phyloP scores from a whole-genome alignment of 1,140 invertebrate species.

The Parasteatoda tepidariorum region DNA sequence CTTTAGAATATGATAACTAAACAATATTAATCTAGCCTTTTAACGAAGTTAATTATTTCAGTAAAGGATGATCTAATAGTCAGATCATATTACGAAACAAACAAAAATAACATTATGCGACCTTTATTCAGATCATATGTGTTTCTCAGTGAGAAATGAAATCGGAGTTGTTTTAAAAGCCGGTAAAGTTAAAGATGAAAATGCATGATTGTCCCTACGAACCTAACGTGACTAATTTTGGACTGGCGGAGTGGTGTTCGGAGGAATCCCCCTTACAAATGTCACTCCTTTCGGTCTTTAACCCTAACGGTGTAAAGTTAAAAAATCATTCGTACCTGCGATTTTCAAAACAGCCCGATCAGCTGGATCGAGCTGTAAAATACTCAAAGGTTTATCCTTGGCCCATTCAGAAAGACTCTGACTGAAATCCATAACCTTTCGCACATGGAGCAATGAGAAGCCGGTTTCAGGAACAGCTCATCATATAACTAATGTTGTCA shows the following conservation, averaged over 20 bases:
- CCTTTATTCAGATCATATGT: too few relatives aligned
- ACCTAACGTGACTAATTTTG: slow-evolving; percentile 53
- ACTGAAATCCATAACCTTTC: slow-evolving; percentile 53
- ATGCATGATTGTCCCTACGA: neutral
- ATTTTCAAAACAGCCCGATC: slow-evolving; percentile 94
- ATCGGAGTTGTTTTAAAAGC: neutral
- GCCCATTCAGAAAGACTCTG: slow-evolving; percentile 80
- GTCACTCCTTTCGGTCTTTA: slow-evolving; percentile 43
- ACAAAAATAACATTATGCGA: too few relatives aligned
- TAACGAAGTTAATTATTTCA: too few relatives aligned
- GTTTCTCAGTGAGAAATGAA: too few relatives aligned
- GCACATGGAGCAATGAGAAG: slow-evolving; percentile 24
- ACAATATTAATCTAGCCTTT: too few relatives aligned
- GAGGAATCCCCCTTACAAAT: slow-evolving; percentile 26
- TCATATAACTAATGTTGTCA: neutral
- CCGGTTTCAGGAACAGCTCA: slow-evolving; percentile 39
- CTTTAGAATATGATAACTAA: too few relatives aligned
- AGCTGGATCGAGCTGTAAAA: slow-evolving; percentile 93
- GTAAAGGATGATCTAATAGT: too few relatives aligned
- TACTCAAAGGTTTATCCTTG: slow-evolving; percentile 93
- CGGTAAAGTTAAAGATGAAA: neutral
- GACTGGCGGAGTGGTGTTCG: slow-evolving; percentile 6
- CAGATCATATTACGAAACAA: too few relatives aligned
- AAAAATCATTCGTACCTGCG: slow-evolving; percentile 80
- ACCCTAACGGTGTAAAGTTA: slow-evolving; percentile 51